Conservation (phyloP, 2,797 vertebrate species). For the Gymnopithys bicolor region DNA sequence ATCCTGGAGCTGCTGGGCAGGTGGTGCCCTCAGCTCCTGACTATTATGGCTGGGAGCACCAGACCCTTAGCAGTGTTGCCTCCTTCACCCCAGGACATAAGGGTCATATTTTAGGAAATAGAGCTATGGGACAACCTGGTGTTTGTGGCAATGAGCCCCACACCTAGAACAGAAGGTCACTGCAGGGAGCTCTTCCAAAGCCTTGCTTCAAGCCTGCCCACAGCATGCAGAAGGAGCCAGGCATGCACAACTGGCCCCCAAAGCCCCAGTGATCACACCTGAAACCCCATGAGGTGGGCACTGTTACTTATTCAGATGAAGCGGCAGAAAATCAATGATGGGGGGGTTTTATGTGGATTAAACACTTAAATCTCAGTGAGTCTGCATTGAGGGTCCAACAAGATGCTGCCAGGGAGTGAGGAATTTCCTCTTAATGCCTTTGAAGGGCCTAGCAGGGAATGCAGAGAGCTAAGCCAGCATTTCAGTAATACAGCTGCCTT, state of each 20-base stretch:
- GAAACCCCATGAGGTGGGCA: neutral
- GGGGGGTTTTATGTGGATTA: fast-evolving
- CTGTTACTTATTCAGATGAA: neutral
- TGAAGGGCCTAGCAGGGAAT: neutral
- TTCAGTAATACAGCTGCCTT: neutral
- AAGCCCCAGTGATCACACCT: too few relatives aligned
- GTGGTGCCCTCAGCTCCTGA: neutral
- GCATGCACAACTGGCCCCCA: neutral
- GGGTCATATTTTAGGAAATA: neutral
- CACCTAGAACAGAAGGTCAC: neutral
- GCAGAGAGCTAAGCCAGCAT: neutral
- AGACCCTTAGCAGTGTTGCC: neutral
- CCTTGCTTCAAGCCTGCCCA: neutral
- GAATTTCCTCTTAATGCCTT: neutral
- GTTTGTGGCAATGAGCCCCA: neutral
- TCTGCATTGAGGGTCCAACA: neutral
- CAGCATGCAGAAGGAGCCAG: neutral
- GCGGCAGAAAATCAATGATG: neutral
- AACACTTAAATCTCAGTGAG: neutral
- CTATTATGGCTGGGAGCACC: neutral
- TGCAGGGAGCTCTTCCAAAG: neutral
- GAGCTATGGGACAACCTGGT: fast-evolving
- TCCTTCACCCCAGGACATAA: neutral
- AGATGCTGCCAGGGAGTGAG: neutral
- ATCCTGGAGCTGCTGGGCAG: neutral